Base-by-base conservation (phyloP, 2,113 vertebrate genomes). In the Oreochromis spilurus region DNA sequence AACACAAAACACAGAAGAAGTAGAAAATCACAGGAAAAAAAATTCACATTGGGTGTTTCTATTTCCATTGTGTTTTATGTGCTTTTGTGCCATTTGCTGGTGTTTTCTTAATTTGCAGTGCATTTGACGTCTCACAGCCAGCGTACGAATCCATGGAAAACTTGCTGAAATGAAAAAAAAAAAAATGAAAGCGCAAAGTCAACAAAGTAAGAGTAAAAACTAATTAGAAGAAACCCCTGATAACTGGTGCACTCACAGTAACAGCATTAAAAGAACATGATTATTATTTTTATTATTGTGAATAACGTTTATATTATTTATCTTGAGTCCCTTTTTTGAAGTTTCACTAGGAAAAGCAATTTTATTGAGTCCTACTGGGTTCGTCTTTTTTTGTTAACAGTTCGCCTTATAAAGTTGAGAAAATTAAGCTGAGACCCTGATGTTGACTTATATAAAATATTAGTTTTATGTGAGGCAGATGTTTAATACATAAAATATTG, bases 21-120 rank as follows among this genome's bases (percentile, higher is more conserved):
- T 21, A 6, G 2, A 53, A 53, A 6, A 62, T 19, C 10, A 62
- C 16, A 7, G 6, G 6, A 48, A 48, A 45, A 45, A 50, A 50
- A 43, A 45, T 19, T 19, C 57, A 60, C 29, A 34, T 34, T 60
- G 0, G 16, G 16, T 13, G 21, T 67, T 67, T 67, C 60, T 67
- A 0, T 67, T 67, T 38, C 19, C 4, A 8, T 13, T 67, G 34
- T 21, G 19, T 38, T 67, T 67, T 67, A 38, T 67, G 60, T 13
- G 11, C 1, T 8, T 21, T 8, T 67, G 60, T 0, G 0, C 34
- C 34, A 67, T 38, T 38, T 38, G 19, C 60, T 38, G 26, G 26
- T 13, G 34, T 67, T 21, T 67, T 67, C 19, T 67, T 67, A 13
- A 21, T 5, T 38, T 38, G 60, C 34, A 38, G 60, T 38, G 19